Conservation (phyloP, 2,888 invertebrate genomes). For the Agapostemon virescens region DNA sequence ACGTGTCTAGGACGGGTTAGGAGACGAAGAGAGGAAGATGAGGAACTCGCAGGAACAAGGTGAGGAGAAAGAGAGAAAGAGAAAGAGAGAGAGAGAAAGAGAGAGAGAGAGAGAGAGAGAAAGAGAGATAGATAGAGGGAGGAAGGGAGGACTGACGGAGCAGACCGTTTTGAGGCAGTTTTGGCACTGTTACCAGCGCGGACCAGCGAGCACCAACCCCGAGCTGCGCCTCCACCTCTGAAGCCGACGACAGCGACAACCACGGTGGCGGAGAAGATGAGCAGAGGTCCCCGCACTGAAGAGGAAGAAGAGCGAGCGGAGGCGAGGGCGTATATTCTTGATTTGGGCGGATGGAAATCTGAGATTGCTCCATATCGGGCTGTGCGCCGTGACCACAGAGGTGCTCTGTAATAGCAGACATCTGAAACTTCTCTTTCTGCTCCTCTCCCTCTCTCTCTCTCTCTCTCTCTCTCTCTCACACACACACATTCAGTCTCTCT, state of each 20-base stretch:
- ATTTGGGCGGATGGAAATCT: conserved; percentile 86
- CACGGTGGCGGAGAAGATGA: conserved; percentile 40
- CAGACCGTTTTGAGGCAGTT: conserved; percentile 74
- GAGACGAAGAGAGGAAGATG: conserved; percentile 19
- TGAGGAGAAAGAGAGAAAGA: conserved; percentile 1
- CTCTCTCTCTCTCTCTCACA: conserved; percentile 22
- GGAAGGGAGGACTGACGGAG: conserved; percentile 31
- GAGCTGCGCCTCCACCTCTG: conserved; percentile 61
- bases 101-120: conserved; percentile 31
- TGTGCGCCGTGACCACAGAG: conserved; percentile 79
- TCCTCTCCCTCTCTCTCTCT: conserved; percentile 24
- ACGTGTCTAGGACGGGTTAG: conserved; percentile 50
- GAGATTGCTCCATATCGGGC: conserved; percentile 87
- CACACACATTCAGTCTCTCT: conserved; percentile 36
- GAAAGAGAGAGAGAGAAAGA: conserved; percentile 3
- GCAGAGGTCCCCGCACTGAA: conserved; percentile 42
- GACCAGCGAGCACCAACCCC: conserved; percentile 70
- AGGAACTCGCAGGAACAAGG: conserved; percentile 9
- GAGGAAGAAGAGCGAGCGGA: conserved; percentile 67
- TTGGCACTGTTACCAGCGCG: conserved; percentile 73
- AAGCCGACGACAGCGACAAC: conserved; percentile 40
- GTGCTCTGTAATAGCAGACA: conserved; percentile 76
- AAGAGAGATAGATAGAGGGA: conserved; percentile 21
- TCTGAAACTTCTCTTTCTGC: conserved; percentile 53
- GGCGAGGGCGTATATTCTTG: conserved; percentile 82